These are phyloP conservation scores for Yponomeuta evonymella DNA, from an alignment of 2,888 invertebrate genomes.

Conservation along the genomic window DNA sequence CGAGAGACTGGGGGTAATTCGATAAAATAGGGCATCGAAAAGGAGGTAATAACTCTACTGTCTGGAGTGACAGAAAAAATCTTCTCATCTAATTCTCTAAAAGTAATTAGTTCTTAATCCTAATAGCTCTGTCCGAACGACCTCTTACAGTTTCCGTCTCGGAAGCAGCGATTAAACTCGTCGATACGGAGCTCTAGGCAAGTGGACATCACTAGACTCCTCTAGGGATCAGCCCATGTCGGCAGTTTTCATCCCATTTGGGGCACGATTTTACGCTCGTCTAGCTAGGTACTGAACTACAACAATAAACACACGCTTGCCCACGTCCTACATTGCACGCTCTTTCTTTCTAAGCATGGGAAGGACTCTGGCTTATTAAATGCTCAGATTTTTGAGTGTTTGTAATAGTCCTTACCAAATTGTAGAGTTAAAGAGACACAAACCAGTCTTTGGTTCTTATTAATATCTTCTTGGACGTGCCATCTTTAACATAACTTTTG, in stretches of 20 bases:
- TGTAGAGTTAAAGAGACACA: no score
- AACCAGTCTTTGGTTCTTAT: no score
- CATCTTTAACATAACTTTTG: no score
- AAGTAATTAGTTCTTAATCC: not conserved
- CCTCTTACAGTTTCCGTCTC: not conserved
- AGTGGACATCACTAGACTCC: constrained; percentile 24
- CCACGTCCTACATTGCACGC: constrained; percentile 16
- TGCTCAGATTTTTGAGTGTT: not conserved
- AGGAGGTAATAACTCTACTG: no score
- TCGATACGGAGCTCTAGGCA: not conserved
- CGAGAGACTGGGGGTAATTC: constrained; percentile 12
- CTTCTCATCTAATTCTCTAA: not conserved
- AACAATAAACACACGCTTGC: constrained; percentile 36
- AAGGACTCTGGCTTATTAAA: not conserved
- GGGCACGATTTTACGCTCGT: constrained; percentile 50
- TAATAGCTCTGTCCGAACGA: not conserved
- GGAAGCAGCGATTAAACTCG: not conserved
- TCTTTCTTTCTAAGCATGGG: not conserved
- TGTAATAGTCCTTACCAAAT: no score
- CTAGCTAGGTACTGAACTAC: constrained; percentile 24
- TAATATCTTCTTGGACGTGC: no score
- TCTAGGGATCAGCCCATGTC: constrained; percentile 43
- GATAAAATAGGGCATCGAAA: constrained; percentile 7
- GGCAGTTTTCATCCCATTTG: constrained; percentile 61
- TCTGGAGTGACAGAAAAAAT: not conserved